Conservation (phyloP, 1,140 invertebrate species). For the Achatina immaculata region DNA sequence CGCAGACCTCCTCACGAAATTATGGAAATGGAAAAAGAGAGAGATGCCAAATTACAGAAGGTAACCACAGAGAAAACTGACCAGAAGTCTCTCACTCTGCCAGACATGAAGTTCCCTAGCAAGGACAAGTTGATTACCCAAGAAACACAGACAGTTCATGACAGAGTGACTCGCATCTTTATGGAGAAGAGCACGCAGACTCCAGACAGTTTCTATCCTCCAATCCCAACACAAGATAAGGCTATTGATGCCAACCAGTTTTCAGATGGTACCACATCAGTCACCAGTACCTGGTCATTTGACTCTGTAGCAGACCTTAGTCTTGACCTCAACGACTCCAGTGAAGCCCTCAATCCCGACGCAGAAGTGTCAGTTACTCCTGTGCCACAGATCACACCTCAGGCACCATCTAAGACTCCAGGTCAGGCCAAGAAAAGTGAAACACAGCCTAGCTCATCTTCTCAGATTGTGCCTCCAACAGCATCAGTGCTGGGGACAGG, state of each 20-base stretch:
- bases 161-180: constrained; percentile 29
- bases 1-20: constrained; percentile 6
- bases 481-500: not conserved
- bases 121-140: constrained; percentile 6
- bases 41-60: constrained; percentile 17
- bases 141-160: constrained; percentile 28
- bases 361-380: not conserved
- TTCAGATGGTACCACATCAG: constrained; percentile 4
- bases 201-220: constrained; percentile 37
- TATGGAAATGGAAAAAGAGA: constrained; percentile 12
- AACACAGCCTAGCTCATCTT: not conserved
- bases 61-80: constrained; percentile 25
- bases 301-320: constrained; percentile 37
- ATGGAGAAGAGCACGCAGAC: constrained; percentile 38
- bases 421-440: not conserved
- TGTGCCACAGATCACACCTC: not conserved
- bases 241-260: constrained; percentile 41
- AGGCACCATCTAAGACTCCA: not conserved
- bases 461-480: not conserved
- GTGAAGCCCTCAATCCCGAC: not conserved
- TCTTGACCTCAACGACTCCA: constrained; percentile 21
- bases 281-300: constrained; percentile 36
- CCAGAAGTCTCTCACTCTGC: constrained; percentile 12
- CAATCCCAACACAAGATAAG: constrained; percentile 38
- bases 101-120: constrained; percentile 31